Evolutionary conservation across 2,888 invertebrate genomes (phyloP), one percentile per base, ranked within the genome.

Genomic region (Cotesia congregata): DNA sequence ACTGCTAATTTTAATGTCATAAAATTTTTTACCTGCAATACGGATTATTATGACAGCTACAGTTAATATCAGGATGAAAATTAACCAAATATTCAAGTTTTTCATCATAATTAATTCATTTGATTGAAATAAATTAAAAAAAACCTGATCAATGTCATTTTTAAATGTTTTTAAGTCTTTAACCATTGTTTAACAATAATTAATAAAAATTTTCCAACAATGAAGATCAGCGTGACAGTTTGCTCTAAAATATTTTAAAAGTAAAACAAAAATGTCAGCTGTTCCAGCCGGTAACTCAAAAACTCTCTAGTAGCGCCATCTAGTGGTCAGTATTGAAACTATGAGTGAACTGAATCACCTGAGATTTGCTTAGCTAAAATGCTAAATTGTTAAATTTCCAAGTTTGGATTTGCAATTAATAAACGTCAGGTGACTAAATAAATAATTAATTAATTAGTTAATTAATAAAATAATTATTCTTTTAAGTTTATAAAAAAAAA

Each of bases 41-140:
- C 62, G 71, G 6, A 60, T 17, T n/a, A 72, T 6, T 40, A 62
- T 40, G 7, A 62, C 9, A 12, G 61, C 38, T 9, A 72, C 12
- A 62, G 17, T 15, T n/a, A n/a, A 9, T 7, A 62, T 39, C 5
- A 72, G 61, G 39, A 40, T 17, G 15, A 72, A 38, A 0, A 30
- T 40, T 15, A 72, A 1, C 60, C 39, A 72, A 15, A 72, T 39
- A 1, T 61, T 15, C 62, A 72, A 38, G 40, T 72, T 61, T n/a
- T 72, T 61, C 12, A 39, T 9, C 62, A 39, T 1, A 0, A 72
- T 2, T 0, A 15, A 7, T 4, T 62, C 71, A 38, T 38, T 9
- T n/a, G 38, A 40, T 15, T 17, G 39, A 15, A 20, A 60, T 17
- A 72, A 6, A 38, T 15, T 12, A 61, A 39, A 5, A n/a, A 72